Percentiles rank a stretch among this genome's conserved stretches.
Conservation (phyloP, 2,888 invertebrate genomes). For the Incurvaria masculella region DNA sequence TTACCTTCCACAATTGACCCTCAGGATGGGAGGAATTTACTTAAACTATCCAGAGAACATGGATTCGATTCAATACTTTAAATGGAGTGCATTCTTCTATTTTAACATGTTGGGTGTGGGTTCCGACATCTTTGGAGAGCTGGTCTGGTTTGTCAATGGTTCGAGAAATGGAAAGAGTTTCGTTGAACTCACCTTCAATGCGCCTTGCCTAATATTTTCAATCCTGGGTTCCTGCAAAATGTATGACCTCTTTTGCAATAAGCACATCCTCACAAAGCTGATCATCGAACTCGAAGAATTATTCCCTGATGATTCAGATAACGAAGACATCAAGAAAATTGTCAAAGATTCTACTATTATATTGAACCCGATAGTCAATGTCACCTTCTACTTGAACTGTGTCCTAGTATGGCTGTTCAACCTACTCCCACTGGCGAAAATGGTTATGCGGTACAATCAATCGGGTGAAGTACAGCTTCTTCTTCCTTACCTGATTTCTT, state of each 20-base stretch:
- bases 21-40: neutral
- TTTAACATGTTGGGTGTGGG: neutral
- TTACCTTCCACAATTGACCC: neutral
- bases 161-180: neutral
- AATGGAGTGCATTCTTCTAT: neutral
- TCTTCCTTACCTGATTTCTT: conserved; percentile 29
- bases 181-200: neutral
- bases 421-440: neutral
- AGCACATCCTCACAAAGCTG: neutral
- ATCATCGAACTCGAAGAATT: neutral
- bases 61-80: neutral
- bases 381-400: neutral
- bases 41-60: neutral
- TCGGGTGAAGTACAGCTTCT: conserved; percentile 20
- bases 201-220: neutral
- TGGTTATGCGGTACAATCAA: neutral
- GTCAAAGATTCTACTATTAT: neutral
- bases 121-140: neutral
- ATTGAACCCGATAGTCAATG: neutral
- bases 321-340: neutral
- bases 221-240: neutral
- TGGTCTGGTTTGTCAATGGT: neutral
- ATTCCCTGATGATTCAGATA: neutral
- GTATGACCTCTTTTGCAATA: neutral
- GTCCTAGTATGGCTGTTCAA: neutral